These are phyloP conservation scores for Caenorhabditis sp. DNA, from an alignment of 2,888 invertebrate species.

Conservation along the genomic window DNA sequence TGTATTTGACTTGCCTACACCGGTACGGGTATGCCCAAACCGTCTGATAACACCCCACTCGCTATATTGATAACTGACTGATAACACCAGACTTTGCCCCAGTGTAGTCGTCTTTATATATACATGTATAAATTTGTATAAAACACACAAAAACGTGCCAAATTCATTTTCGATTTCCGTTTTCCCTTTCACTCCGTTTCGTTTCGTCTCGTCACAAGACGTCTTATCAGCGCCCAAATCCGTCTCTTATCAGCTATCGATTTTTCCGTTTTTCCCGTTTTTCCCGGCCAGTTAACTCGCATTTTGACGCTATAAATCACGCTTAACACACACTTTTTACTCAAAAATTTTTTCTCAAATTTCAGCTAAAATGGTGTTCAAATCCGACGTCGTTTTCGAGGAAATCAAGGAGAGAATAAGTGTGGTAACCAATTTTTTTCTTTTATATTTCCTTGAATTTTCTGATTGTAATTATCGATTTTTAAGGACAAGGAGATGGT, in stretches of 20 bases:
- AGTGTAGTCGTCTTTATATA: too few species aligned
- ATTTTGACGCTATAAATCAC: constrained; percentile 23
- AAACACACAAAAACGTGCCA: too few species aligned
- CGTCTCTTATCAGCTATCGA: constrained; percentile 38
- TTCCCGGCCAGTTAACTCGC: too few species aligned
- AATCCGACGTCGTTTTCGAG: constrained; percentile 90
- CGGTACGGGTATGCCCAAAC: too few species aligned
- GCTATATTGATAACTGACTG: too few species aligned
- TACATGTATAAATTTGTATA: too few species aligned
- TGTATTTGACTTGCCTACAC: too few species aligned
- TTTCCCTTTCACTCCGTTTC: constrained; percentile 1
- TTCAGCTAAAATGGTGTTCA: constrained; percentile 85
- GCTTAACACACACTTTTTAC: too few species aligned
- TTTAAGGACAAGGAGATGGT: constrained; percentile 86
- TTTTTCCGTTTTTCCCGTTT: constrained; percentile 14
- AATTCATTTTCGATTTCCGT: too few species aligned
- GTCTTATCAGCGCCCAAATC: constrained; percentile 26
- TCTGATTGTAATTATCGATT: too few species aligned
- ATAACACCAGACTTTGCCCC: too few species aligned
- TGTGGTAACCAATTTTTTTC: constrained; percentile 45
- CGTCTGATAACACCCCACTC: too few species aligned
- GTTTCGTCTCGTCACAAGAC: background rate
- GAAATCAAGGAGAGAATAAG: constrained; percentile 87
- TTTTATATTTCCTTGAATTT: background rate
- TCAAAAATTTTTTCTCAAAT: background rate